phyloP scores from a whole-genome alignment of 2,113 vertebrate genomes.

The Strix aluco region DNA sequence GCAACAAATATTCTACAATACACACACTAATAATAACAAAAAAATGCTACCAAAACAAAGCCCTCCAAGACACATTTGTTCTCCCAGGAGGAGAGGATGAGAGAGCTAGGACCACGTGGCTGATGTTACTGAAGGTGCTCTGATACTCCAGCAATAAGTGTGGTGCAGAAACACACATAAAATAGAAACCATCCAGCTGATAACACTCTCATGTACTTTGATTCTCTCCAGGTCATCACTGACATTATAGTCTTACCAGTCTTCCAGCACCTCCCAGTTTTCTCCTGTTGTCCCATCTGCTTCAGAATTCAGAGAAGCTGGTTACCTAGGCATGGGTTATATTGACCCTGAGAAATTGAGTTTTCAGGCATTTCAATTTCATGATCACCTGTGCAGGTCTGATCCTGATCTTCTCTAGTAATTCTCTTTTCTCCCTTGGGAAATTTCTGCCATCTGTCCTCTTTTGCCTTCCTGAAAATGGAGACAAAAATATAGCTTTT shows the following conservation, averaged over 20 bases:
- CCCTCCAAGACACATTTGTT: background rate
- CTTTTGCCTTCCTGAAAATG: conserved; percentile 6
- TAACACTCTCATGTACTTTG: background rate
- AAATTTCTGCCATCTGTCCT: conserved; percentile 67
- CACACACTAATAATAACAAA: background rate
- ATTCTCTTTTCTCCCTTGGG: conserved; percentile 62
- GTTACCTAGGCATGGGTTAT: background rate
- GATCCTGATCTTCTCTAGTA: conserved; percentile 60
- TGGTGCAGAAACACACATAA: background rate
- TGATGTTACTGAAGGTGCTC: background rate
- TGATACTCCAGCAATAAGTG: background rate
- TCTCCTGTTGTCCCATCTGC: background rate
- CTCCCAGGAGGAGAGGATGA: background rate
- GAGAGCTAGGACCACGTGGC: background rate
- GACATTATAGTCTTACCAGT: background rate
- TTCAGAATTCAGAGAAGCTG: background rate
- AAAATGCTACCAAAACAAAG: background rate
- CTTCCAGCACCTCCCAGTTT: background rate
- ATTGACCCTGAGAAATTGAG: conserved; percentile 54
- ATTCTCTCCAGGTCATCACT: background rate
- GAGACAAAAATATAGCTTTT: conserved; percentile 31
- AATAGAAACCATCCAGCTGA: background rate
- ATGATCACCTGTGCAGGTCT: conserved; percentile 63
- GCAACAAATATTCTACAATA: background rate
- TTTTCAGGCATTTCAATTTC: conserved; percentile 59